Evolutionary conservation across 2,888 invertebrate genomes (phyloP), one percentile per base, ranked within the genome.

Genomic region (Andrena flavipes): DNA sequence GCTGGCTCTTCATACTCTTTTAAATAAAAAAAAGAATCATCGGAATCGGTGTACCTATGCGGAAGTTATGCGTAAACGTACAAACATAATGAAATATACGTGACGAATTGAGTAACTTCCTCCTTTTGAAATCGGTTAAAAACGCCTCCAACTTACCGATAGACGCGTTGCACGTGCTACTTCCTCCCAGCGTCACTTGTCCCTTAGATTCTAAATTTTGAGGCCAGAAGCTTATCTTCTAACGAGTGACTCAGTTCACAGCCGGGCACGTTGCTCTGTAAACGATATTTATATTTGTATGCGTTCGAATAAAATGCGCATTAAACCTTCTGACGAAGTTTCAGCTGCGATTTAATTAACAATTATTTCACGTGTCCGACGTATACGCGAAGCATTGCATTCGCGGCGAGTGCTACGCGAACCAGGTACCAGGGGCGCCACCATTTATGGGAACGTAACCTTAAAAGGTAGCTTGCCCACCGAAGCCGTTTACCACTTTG

Each of bases 401-500:
- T 29, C 63, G 54, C 35, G 54, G 7, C 51, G 16, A 30, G 67
- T 20, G 23, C 71, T 67, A 42, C 63, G 48, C 20, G 49, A 68
- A 75, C 48, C 70, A 70, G 64, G 65, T 75, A 64, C 62, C 49
- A 20, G 76, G 54, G 76, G 70, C 67, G 82, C 77, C 78, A 67
- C 91, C 91, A 85, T 91, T 87, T 90, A 90, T 83, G 90, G 91
- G 73, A 85, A 67, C 79, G 76, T 68, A 86, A 78, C 91, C 91
- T 90, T 92, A 91, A 91, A 92, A 86, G 91, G 91, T 75, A 92
- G 80, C 90, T 91, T 91, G 90, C 23, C 80, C 76, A 78, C 73
- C 84, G 84, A 82, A 84, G 85, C 84, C 72, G 60, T 87, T 87
- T 81, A 74, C 71, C 60, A 85, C 56, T 82, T 83, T 68, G 20